Evolutionary conservation across 2,888 invertebrate species (phyloP), one percentile per base, ranked within the genome.

Genomic region (Deilephila porcellus): DNA sequence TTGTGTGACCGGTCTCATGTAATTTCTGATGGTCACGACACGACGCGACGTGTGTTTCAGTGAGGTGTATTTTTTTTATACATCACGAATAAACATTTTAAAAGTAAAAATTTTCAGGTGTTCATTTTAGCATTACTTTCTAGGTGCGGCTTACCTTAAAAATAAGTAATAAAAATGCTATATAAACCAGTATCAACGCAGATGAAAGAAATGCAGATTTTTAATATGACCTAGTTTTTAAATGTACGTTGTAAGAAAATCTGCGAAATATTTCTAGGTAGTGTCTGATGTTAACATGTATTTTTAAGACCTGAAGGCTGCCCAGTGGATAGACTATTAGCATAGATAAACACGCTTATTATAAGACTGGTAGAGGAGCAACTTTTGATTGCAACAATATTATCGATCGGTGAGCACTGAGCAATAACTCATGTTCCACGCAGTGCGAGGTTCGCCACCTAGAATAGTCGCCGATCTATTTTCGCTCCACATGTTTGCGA

Each of bases 121-220:
- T n/a, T 56, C 6, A 19, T n/a, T 56, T 19, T 56, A n/a, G 4
- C 4, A 53, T 53, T 19, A 53, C 17, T 6, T 56, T 56, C n/a
- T 56, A 56, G 6, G 56, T 6, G n/a, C 5, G 19, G 56, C 56
- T n/a, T 32, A 29, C 32, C 19, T 32, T 62, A 4, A 32, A 32
- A 62, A 62, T 62, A 62, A 62, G 34, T 32, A 29, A 62, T 34
- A 32, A 62, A 32, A 32, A 32, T 34, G 62, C 56, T 62, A 32
- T 34, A 17, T 32, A 62, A 34, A 62, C 19, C n/a, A n/a, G n/a
- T 63, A 63, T 34, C 8, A 63, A n/a, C 37, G 19, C 7, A 56
- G 59, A 32, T n/a, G 56, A 71, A 29, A 32, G 59, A 71, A 59
- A 71, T 70, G 45, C 32, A 70, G 72, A 70, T 75, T 73, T 56